Base-by-base conservation (phyloP, 2,888 invertebrate genomes). In the Spisula subtruncata region DNA sequence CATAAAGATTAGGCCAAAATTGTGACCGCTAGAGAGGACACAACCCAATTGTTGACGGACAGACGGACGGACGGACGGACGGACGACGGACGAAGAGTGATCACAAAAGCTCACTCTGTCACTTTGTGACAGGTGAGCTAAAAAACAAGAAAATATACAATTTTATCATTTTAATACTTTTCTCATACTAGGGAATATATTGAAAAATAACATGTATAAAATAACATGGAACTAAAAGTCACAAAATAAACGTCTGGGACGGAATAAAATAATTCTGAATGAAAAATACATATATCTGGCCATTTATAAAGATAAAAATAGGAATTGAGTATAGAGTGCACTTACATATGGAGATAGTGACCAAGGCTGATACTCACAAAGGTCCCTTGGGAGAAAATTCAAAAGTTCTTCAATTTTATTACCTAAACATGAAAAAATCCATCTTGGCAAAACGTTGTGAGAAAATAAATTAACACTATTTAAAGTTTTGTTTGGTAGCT, bases 151-250 rank as follows among this genome's bases (percentile, higher is more conserved):
- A 41, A 41, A 41, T 4, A 66, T 66, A n/a, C 20, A 32, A 75
- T 18, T 75, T 75, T 75, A 75, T 32, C n/a, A 75, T 75, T 75
- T 75, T 75, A 75, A 32, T 75, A 75, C 35, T 75, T 32, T 32
- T 35, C 35, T 75, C 5, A 5, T 75, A 75, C 75, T 75, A 75
- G 2, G 29, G 12, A 75, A 35, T 75, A 75, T 75, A 75, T 35
- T 32, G 14, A 16, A 75, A 75, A 75, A 41, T 41, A 41, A 75
- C 75, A 75, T 66, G n/a, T 12, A 66, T 66, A 66, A 25, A 66
- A 66, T 25, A 75, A 75, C 75, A 75, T 16, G 35, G 29, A 71
- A 75, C 75, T 75, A 75, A 75, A 75, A 75, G 32, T 35, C 35
- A 75, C 32, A 75, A 75, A 35, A 71, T 41, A 71, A 75, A 35